Conservation (phyloP, 2,113 vertebrate species). For the Chaenogobius annularis region DNA sequence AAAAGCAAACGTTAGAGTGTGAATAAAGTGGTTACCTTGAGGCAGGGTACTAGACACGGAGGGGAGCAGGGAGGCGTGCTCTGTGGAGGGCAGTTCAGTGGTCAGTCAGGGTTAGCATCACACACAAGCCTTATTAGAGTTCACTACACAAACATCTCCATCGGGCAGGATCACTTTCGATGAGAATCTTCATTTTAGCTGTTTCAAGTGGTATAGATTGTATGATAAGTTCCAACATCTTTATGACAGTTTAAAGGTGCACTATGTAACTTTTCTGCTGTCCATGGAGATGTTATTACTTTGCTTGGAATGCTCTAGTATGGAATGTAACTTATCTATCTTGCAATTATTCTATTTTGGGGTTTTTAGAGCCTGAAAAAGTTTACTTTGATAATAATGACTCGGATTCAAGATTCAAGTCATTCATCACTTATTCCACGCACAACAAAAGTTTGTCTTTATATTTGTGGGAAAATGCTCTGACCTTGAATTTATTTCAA, state of each 20-base stretch:
- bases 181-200: background rate
- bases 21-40: slow-evolving; percentile 73
- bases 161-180: background rate
- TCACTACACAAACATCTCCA: background rate
- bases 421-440: too few species aligned
- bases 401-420: too few species aligned
- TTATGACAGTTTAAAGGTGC: background rate
- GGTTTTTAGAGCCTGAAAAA: too few species aligned
- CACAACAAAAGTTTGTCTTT: too few species aligned
- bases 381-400: too few species aligned
- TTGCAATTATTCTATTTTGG: too few species aligned
- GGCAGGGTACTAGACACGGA: slow-evolving; percentile 76
- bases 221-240: background rate
- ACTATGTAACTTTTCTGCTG: too few species aligned
- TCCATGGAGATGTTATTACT: too few species aligned
- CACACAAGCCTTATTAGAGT: slow-evolving; percentile 19
- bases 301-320: too few species aligned
- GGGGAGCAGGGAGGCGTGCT: slow-evolving; percentile 72
- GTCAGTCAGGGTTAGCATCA: slow-evolving; percentile 53
- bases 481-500: too few species aligned
- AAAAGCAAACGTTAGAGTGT: background rate
- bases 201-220: background rate
- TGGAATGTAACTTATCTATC: too few species aligned
- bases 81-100: slow-evolving; percentile 64
- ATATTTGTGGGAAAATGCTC: too few species aligned